Conservation (phyloP, 2,888 invertebrate genomes). For the Orgyia antiqua region DNA sequence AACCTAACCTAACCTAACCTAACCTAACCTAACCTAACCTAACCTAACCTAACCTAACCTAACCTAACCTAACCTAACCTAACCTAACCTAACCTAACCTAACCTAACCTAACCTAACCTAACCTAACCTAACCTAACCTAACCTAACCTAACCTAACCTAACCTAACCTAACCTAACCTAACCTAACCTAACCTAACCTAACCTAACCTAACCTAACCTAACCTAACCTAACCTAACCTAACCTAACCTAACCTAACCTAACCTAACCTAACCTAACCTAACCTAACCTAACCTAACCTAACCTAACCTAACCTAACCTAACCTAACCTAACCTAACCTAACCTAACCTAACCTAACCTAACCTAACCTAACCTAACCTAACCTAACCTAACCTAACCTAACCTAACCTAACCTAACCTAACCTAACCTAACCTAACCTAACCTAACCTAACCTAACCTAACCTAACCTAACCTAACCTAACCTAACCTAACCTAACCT, state of each 20-base stretch:
- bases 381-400: too few relatives aligned
- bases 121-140: slow-evolving; percentile 11
- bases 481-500: too few relatives aligned
- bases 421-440: too few relatives aligned
- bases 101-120: slow-evolving; percentile 11
- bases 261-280: slow-evolving; percentile 10
- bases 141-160: slow-evolving; percentile 11
- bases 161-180: slow-evolving; percentile 11
- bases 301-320: slow-evolving; percentile 11
- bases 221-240: slow-evolving; percentile 11
- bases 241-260: slow-evolving; percentile 11
- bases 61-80: slow-evolving; percentile 11
- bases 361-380: slow-evolving; percentile 10
- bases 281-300: slow-evolving; percentile 11
- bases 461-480: too few relatives aligned
- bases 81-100: slow-evolving; percentile 11
- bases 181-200: slow-evolving; percentile 11
- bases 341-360: slow-evolving; percentile 10
- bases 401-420: too few relatives aligned
- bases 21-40: slow-evolving; percentile 11
- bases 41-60: slow-evolving; percentile 8
- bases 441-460: too few relatives aligned
- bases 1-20: slow-evolving; percentile 11
- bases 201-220: slow-evolving; percentile 11
- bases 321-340: slow-evolving; percentile 10